Evolutionary conservation across 2,113 vertebrate species (phyloP).

Genomic region (Corythornis cristatus): DNA sequence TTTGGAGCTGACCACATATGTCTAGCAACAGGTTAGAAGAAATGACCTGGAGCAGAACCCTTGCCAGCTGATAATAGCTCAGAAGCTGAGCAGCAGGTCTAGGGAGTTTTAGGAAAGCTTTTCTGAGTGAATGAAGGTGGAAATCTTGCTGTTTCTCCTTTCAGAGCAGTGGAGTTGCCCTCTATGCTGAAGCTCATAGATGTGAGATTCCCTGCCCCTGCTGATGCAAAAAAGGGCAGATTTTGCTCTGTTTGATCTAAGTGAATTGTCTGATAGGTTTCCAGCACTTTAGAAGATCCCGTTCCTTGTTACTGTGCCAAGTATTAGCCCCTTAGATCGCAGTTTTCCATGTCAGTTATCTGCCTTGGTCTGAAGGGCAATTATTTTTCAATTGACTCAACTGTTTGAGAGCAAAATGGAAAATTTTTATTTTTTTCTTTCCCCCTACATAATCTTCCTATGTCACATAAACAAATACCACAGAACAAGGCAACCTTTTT

Average conservation of each 20-base stretch:
- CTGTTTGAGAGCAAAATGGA: neutral
- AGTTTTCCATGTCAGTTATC: neutral
- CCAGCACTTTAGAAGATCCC: neutral
- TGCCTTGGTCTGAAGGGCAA: neutral
- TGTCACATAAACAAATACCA: neutral
- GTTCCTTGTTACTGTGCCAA: neutral
- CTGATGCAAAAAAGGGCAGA: neutral
- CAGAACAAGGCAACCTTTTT: neutral
- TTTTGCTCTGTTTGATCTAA: neutral
- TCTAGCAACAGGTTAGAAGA: neutral
- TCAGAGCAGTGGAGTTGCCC: neutral
- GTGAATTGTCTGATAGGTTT: neutral
- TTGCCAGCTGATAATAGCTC: neutral
- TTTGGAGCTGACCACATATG: neutral
- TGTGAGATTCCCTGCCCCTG: neutral
- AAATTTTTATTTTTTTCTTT: neutral
- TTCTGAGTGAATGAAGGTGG: neutral
- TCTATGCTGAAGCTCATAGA: neutral
- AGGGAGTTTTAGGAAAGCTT: neutral
- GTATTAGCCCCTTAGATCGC: neutral
- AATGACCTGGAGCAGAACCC: neutral
- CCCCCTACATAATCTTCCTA: neutral
- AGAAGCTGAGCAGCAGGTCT: neutral
- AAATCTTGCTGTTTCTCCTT: neutral
- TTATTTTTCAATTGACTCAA: neutral